Conservation (phyloP, 2,888 invertebrate genomes). For the Cinara cedri region DNA sequence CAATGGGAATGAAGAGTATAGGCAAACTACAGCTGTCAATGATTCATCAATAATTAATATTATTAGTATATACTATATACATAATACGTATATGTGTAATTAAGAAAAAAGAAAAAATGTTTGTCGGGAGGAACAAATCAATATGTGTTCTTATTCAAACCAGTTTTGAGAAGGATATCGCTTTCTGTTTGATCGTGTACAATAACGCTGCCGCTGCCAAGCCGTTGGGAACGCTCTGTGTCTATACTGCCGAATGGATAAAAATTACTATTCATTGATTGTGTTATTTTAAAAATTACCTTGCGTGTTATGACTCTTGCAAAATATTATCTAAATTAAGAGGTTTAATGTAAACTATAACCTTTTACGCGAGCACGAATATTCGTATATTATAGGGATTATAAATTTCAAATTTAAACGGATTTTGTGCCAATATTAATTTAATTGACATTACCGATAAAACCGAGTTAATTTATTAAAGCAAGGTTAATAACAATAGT, state of each 20-base stretch:
- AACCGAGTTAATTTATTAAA: background rate
- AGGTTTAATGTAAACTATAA: background rate
- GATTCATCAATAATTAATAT: background rate
- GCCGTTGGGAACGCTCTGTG: no score
- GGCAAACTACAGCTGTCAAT: background rate
- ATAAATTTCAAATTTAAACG: no score
- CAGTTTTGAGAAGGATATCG: constrained; percentile 9
- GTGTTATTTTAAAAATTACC: no score
- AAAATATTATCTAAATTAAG: no score
- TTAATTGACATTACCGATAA: background rate
- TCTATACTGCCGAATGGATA: background rate
- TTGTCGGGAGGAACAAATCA: background rate
- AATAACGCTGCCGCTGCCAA: background rate
- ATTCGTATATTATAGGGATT: no score
- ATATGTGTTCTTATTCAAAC: background rate
- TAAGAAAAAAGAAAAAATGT: background rate
- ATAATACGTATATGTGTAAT: no score
- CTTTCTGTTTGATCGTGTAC: background rate
- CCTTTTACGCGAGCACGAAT: no score
- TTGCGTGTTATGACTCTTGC: no score
- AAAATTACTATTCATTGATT: no score
- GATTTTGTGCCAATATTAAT: background rate
- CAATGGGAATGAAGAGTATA: no score
- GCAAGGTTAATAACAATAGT: no score
- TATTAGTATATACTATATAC: no score